Percentiles rank a stretch among this genome's conserved stretches.
These are phyloP conservation scores for Ptychobarbus kaznakovi DNA, from an alignment of 2,797 vertebrate species.

Conservation along the genomic window DNA sequence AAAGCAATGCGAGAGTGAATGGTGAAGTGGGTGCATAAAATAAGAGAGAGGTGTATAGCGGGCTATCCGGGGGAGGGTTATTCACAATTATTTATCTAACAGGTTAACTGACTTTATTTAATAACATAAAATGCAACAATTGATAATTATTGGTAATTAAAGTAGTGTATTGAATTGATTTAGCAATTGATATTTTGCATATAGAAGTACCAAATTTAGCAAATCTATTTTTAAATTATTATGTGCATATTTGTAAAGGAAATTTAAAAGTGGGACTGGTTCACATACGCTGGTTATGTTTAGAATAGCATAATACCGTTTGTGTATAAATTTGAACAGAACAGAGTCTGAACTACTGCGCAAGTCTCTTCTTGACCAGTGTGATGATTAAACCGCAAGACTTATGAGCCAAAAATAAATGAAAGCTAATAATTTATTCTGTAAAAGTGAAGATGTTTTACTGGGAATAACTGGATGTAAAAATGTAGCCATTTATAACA, in stretches of 20 bases:
- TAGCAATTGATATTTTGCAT: neutral
- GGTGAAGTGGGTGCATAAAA: conserved; percentile 9
- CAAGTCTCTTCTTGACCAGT: neutral
- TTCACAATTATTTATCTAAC: neutral
- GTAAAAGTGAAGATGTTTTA: neutral
- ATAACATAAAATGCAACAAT: too few relatives aligned
- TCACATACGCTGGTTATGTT: neutral
- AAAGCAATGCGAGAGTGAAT: neutral
- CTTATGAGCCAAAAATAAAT: neutral
- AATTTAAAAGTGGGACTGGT: neutral
- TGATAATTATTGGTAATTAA: too few relatives aligned
- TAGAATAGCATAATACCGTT: neutral
- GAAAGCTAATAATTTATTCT: neutral
- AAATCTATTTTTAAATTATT: neutral
- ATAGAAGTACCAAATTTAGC: neutral
- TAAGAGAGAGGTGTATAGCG: neutral
- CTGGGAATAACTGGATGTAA: neutral
- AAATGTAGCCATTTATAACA: neutral
- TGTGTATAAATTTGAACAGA: neutral
- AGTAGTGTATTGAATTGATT: neutral
- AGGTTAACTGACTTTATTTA: neutral
- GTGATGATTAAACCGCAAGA: neutral
- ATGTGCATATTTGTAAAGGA: neutral
- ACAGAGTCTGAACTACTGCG: neutral
- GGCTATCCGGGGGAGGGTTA: neutral